phyloP scores from a whole-genome alignment of 2,797 vertebrate genomes.

The Diglossa cyanea region DNA sequence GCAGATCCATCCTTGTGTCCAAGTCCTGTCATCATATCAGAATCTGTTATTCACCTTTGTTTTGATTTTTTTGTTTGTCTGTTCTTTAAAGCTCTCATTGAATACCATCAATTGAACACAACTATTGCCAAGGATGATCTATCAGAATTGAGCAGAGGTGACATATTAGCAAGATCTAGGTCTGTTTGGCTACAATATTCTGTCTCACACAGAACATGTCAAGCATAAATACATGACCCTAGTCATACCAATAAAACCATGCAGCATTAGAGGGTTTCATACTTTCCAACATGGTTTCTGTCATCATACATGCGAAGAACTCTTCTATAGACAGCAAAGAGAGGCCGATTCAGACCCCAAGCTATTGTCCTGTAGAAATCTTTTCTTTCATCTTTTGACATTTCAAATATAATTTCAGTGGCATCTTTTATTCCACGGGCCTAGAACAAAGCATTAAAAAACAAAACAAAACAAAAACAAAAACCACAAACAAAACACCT shows the following conservation, averaged over 20 bases:
- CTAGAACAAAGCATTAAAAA: constrained; percentile 71
- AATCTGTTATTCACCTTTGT: not conserved
- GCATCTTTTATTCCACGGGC: constrained; percentile 94
- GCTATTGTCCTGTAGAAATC: constrained; percentile 99
- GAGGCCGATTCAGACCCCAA: constrained; percentile 92
- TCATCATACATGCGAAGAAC: constrained; percentile 99
- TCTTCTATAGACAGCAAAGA: constrained; percentile 96
- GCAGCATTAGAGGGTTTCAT: constrained; percentile 77
- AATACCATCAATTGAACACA: not conserved
- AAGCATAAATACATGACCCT: constrained; percentile 15
- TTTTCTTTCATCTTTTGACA: constrained; percentile 99
- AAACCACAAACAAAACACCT: constrained; percentile 16
- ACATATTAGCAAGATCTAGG: not conserved
- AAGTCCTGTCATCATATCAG: not conserved
- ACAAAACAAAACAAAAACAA: not conserved
- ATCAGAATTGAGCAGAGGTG: not conserved
- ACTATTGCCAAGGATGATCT: not conserved
- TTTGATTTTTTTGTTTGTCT: not conserved
- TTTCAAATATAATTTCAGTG: constrained; percentile 98
- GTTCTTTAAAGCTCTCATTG: not conserved
- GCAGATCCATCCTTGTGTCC: not conserved
- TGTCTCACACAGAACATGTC: not conserved
- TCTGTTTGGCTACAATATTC: not conserved
- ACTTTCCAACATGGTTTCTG: constrained; percentile 99
- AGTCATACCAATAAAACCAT: constrained; percentile 58